Conservation (phyloP, 2,113 vertebrate species). For the Pterophyllum scalare region DNA sequence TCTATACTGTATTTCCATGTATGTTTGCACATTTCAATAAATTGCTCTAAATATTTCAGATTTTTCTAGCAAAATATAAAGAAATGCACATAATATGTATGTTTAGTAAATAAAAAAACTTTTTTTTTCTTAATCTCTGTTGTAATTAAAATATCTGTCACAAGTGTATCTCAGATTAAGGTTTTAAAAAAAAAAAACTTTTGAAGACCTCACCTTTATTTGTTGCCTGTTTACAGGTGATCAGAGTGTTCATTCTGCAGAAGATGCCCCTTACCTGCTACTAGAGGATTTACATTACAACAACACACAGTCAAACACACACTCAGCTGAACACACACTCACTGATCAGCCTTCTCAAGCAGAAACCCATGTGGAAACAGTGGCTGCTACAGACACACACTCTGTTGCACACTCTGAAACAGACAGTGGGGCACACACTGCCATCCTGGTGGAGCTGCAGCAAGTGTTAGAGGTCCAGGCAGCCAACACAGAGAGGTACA, state of each 20-base stretch:
- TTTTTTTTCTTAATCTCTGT: neutral
- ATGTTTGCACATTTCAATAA: too few species aligned
- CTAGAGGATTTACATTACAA: constrained; percentile 66
- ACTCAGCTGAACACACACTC: constrained; percentile 25
- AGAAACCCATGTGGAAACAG: neutral
- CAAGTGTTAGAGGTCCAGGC: constrained; percentile 79
- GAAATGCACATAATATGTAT: neutral
- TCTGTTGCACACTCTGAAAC: neutral
- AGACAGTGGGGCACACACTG: neutral
- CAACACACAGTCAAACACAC: constrained; percentile 56
- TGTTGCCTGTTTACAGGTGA: neutral
- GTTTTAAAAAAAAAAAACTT: too few species aligned
- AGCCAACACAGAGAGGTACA: constrained; percentile 84
- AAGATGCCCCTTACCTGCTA: constrained; percentile 61
- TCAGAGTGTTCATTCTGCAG: constrained; percentile 12
- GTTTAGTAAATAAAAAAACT: neutral
- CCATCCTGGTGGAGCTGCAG: constrained; percentile 54
- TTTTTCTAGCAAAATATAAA: neutral
- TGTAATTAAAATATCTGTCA: neutral
- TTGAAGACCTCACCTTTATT: neutral
- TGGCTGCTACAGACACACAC: neutral
- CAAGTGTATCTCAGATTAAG: neutral
- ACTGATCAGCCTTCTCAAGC: neutral
- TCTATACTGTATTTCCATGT: neutral
- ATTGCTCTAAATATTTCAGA: neutral